These are phyloP conservation scores for Heliothis subflexa DNA, from an alignment of 1,140 invertebrate species.

Conservation along the genomic window DNA sequence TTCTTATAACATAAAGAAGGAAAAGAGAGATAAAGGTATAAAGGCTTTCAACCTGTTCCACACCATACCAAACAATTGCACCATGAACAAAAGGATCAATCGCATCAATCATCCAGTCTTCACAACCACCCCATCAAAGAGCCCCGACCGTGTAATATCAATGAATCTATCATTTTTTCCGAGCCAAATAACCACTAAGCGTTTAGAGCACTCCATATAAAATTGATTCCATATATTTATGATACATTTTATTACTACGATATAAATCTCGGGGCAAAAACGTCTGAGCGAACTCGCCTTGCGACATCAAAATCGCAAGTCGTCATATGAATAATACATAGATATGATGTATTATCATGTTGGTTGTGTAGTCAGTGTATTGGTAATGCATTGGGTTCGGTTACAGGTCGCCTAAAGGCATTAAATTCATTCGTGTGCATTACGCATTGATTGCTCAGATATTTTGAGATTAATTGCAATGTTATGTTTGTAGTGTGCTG, in stretches of 20 bases:
- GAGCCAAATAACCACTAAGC: conserved; percentile 45
- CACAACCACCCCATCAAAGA: conserved; percentile 16
- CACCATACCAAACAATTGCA: not conserved
- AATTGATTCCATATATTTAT: conserved; percentile 58
- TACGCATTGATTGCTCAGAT: too few relatives aligned
- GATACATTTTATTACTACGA: conserved; percentile 65
- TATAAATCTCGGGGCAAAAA: conserved; percentile 68
- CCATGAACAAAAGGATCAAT: not conserved
- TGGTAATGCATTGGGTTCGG: conserved; percentile 56
- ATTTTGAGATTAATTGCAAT: too few relatives aligned
- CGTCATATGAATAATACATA: conserved; percentile 78
- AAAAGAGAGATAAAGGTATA: not conserved
- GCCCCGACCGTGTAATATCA: conserved; percentile 34
- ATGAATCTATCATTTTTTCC: conserved; percentile 43
- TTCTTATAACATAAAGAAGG: too few relatives aligned
- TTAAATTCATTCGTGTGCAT: too few relatives aligned
- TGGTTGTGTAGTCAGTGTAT: conserved; percentile 51
- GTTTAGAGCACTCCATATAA: conserved; percentile 41
- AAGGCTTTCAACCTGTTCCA: not conserved
- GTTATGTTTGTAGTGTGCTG: too few relatives aligned
- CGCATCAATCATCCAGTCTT: not conserved
- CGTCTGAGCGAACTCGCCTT: conserved; percentile 58
- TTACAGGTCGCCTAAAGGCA: conserved; percentile 44
- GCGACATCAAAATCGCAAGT: conserved; percentile 74
- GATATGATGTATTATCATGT: conserved; percentile 73